phyloP scores from a whole-genome alignment of 2,113 vertebrate genomes.

The Trichechus manatus region DNA sequence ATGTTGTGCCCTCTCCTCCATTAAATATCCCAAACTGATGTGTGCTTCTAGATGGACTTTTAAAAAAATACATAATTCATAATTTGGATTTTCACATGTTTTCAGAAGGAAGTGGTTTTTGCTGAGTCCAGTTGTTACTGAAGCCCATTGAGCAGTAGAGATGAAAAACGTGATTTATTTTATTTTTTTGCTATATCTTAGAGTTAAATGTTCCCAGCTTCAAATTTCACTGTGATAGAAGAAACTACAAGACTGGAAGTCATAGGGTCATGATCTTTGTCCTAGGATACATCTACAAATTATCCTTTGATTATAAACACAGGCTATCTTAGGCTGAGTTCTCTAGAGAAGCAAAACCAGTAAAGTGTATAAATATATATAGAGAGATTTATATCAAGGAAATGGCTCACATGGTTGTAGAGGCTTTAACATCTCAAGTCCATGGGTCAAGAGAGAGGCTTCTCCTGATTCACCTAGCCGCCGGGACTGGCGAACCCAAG shows the following conservation, averaged over 20 bases:
- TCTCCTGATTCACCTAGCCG: too few species aligned
- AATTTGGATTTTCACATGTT: constrained; percentile 68
- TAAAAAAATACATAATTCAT: background rate
- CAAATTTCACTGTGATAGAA: background rate
- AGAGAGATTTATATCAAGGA: too few species aligned
- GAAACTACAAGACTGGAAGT: background rate
- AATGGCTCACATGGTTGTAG: too few species aligned
- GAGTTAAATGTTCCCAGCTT: background rate
- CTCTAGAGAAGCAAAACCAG: too few species aligned
- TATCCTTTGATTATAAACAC: background rate
- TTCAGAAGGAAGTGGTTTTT: constrained; percentile 56
- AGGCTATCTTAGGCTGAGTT: too few species aligned
- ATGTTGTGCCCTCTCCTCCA: constrained; percentile 56
- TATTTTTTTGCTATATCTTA: background rate
- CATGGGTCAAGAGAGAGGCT: too few species aligned
- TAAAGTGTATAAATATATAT: too few species aligned
- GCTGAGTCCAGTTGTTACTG: constrained; percentile 44
- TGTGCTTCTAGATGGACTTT: background rate
- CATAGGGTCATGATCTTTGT: background rate
- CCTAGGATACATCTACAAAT: background rate
- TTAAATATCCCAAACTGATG: constrained; percentile 47
- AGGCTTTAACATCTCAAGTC: too few species aligned
- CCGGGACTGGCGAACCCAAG: too few species aligned
- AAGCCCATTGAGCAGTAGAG: background rate
- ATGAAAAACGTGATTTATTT: background rate